Evolutionary conservation across 2,797 vertebrate species (phyloP), one percentile per base, ranked within the genome.

Genomic region (Enteromius radiatus): DNA sequence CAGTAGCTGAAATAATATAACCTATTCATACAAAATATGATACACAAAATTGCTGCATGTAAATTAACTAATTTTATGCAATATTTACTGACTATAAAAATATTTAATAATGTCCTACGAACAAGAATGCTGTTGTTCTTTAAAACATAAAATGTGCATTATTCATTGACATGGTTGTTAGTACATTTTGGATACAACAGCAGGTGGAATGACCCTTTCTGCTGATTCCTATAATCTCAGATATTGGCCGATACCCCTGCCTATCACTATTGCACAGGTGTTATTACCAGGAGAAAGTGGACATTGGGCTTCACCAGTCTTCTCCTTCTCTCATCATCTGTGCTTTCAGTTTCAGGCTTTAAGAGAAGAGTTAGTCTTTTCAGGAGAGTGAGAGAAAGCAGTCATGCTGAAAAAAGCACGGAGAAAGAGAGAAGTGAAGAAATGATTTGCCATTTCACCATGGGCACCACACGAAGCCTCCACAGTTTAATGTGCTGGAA

Each of bases 401-500:
- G 54, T 63, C 28, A 4, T 31, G 11, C 23, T 36, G 77, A 23
- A 76, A 31, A 47, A 63, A 31, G 64, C 28, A 69, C 19, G 19
- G 17, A 47, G 9, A 74, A 68, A 38, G 21, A 70, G 43, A 49
- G 63, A 23, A 80, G 38, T 23, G 19, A 80, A 28, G 36, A 31
- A 84, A 70, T 81, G 68, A 5, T 63, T 73, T 81, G 68, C 69
- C 68, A 41, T 81, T 81, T 73, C 56, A 64, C 79, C 79, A 38
- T 81, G 69, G 65, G 56, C 56, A 81, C 69, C 69, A 49, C 79
- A 81, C 15, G 91, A 92, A 87, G 89, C 92, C 88, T 88, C 88
- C 84, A 92, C 88, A 92, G 92, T 92, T 88, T 84, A 91, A 77
- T 67, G 54, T 86, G 87, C 89, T 87, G 77, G 90, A 80, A 88